Base-by-base conservation (phyloP, 35 echinoderm and acorn worm species). In the Stichopus chloronotus region DNA sequence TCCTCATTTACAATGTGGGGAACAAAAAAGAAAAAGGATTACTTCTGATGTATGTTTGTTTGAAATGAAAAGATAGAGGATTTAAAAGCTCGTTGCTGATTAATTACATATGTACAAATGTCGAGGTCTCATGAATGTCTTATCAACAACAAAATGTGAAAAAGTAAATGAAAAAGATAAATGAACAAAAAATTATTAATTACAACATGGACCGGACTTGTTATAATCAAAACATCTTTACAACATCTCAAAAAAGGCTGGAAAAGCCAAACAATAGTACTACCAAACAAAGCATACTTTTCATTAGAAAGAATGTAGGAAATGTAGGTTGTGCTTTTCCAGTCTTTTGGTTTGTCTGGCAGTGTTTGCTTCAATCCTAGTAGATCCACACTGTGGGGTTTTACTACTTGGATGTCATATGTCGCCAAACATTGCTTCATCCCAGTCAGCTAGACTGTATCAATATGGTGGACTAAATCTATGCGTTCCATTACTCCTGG, bases 271-370 rank as follows among this genome's bases (percentile, higher is more conserved):
- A 16, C 60, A 63, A 63, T 9, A 63, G 9, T 63, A 63, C 17
- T 63, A 12, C 60, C 17, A 63, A 63, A 65, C 61, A 65, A 65
- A 65, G 61, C 30, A 43, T 43, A 43, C 30, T 43, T 43, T 43
- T 43, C 8, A 14, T 65, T 65, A 19, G 61, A 65, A 65, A 65
- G 61, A 65, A 43, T 3, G 30, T 43, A 65, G 61, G 19, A 65
- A 65, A 65, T 16, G 11, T 65, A 19, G 0, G 61, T 65, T 65
- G 61, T 14, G 19, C 61, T 65, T 65, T 65, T 65, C 61, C 61
- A 65, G 61, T 19, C 61, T 65, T 65, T 65, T 65, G 11, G 61
- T 98, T 95, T 94, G 96, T 98, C n/a, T 98, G 96, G 96, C 95
- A 84, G 88, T 87, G 86, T 57, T 83, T 83, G 17, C 13, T 43